Conservation (phyloP, 37 sponge, comb jelly and placozoan genomes). For the Axinella damicornis region DNA sequence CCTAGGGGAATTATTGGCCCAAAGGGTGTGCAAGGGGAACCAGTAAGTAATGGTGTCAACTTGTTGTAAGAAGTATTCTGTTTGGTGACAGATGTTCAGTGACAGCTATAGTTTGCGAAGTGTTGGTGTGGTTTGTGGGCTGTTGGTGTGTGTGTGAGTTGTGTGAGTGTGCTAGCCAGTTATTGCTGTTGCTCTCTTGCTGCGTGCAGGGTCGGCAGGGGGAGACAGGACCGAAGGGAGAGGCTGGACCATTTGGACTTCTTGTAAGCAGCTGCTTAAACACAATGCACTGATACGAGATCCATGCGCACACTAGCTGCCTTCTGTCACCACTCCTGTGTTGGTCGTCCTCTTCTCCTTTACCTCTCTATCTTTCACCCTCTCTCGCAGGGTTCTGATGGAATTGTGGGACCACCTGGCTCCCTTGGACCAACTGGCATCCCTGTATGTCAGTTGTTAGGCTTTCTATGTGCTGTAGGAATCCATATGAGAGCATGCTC, state of each 20-base stretch:
- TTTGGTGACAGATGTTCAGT: too few relatives aligned
- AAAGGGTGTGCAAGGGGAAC: conserved; percentile 62
- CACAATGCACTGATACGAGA: background rate
- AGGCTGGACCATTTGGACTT: conserved; percentile 53
- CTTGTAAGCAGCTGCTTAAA: conserved; percentile 26
- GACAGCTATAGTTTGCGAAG: too few relatives aligned
- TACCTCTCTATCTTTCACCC: background rate
- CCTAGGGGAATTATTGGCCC: conserved; percentile 44
- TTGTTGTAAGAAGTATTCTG: too few relatives aligned
- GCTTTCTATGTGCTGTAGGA: too few relatives aligned
- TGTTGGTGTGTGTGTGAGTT: too few relatives aligned
- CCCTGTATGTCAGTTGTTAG: too few relatives aligned
- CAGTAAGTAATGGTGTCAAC: conserved; percentile 66
- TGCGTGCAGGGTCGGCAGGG: conserved; percentile 53
- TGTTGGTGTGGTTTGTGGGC: too few relatives aligned
- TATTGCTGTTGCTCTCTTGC: background rate
- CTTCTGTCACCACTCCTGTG: too few relatives aligned
- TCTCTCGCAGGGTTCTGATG: conserved; percentile 59
- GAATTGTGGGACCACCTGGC: conserved; percentile 44
- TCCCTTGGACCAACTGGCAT: conserved; percentile 57
- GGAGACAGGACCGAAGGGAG: conserved; percentile 44
- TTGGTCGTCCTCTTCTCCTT: too few relatives aligned
- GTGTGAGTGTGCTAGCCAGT: too few relatives aligned
- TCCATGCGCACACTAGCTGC: too few relatives aligned
- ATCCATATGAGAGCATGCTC: background rate